phyloP scores from a whole-genome alignment of 2,797 vertebrate species.

The Aythya fuligula region DNA sequence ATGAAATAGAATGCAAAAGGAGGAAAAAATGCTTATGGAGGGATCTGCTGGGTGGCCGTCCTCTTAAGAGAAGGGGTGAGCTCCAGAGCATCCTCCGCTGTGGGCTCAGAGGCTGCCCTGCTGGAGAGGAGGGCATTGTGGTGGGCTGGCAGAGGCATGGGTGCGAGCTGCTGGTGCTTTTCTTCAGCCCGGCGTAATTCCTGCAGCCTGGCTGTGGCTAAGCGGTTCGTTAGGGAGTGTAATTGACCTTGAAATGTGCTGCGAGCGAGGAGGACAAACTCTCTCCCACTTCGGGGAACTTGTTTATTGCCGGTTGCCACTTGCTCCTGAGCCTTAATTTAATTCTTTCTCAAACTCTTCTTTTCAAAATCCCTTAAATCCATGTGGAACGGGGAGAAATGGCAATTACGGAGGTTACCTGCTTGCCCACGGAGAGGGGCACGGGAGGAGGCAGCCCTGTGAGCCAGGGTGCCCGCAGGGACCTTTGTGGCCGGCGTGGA shows the following conservation, averaged over 20 bases:
- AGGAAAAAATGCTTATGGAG: background rate
- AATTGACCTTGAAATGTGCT: conserved; percentile 67
- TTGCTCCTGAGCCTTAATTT: conserved; percentile 37
- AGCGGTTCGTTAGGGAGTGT: conserved; percentile 29
- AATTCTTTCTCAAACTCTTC: conserved; percentile 10
- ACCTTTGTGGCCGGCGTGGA: background rate
- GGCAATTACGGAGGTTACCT: background rate
- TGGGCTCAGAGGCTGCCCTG: background rate
- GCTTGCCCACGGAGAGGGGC: background rate
- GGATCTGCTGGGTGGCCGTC: background rate
- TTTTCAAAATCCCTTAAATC: background rate
- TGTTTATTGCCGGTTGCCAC: conserved; percentile 32
- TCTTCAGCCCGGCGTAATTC: background rate
- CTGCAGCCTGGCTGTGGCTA: background rate
- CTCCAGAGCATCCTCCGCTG: rapidly evolving
- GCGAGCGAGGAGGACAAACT: background rate
- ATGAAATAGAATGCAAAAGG: background rate
- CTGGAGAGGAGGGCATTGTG: background rate
- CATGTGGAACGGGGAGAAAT: background rate
- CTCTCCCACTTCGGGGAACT: conserved; percentile 22
- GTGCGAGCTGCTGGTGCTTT: background rate
- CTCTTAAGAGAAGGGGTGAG: background rate
- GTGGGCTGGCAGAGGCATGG: background rate
- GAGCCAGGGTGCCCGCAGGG: background rate
- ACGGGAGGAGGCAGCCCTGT: background rate